Base-by-base conservation (phyloP, 1,140 invertebrate species). In the Drosophila ananassae region DNA sequence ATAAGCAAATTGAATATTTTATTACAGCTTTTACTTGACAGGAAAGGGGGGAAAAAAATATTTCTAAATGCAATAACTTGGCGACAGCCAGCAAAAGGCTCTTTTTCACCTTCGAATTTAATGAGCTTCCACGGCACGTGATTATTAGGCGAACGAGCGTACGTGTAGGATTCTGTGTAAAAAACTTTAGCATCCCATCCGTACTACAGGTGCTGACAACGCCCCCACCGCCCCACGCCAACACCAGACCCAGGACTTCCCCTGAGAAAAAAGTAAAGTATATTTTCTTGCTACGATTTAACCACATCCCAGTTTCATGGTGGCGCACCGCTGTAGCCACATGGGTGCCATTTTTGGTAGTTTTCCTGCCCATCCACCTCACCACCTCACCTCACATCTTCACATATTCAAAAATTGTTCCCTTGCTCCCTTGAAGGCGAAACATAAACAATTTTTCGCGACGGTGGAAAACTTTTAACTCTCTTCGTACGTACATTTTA, bases 71-170 rank as follows among this genome's bases (percentile, higher is more conserved):
- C 34, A 52, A 47, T 68, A 68, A 68, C 62, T 68, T 32, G 51
- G 48, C 44, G 41, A 72, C 58, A 57, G 71, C 55, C 53, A 64
- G 69, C 30, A 9, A 37, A 55, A 53, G 72, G 59, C 68, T 63
- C 47, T 59, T 74, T 74, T 74, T 73, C 72, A 74, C 72, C 72
- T 74, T 61, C 22, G 72, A 66, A 75, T 75, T 75, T 75, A 75
- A 75, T 75, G 73, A 75, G 73, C 61, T 75, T 50, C 62, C 61
- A 58, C 50, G 61, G 72, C 44, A 75, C 73, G 73, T 75, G 72
- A 75, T 75, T 75, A 75, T 75, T 66, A 66, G 73, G 60, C 61
- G 54, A 75, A 75, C 53, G 72, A 56, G 55, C 54, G 73, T 75
- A 67, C 73, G 72, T 74, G 72, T 62, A 30, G 47, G 58, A 41